A percentile compares a stretch with the other conserved stretches of the same genome.
Evolutionary conservation across 1,140 invertebrate genomes (phyloP).

Genomic region (Leptestheria dahalacensis): DNA sequence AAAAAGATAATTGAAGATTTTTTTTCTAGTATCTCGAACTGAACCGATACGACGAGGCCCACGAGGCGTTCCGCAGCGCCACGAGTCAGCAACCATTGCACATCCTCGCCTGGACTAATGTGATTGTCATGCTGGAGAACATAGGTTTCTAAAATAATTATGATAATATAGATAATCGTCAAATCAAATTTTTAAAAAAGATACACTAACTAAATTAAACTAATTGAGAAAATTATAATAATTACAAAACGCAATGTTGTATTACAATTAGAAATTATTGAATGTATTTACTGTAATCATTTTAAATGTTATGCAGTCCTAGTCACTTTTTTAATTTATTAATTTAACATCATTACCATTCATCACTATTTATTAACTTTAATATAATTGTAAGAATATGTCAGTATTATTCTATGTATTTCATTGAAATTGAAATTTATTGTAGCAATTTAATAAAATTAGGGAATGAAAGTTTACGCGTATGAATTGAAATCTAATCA

Average conservation of each 20-base stretch:
- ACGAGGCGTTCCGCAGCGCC: constrained; percentile 61
- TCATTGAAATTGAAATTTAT: neutral
- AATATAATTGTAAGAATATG: neutral
- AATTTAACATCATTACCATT: too few species aligned
- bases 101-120: constrained; percentile 77
- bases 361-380: too few species aligned
- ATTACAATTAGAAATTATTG: too few species aligned
- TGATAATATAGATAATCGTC: neutral
- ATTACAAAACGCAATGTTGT: too few species aligned
- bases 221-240: too few species aligned
- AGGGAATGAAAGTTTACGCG: neutral
- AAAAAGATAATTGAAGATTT: too few species aligned
- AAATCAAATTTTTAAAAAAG: neutral
- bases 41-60: constrained; percentile 39
- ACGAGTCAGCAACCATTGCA: constrained; percentile 59
- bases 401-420: neutral
- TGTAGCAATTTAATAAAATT: neutral
- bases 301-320: too few species aligned
- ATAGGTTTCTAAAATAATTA: constrained; percentile 4
- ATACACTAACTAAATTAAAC: too few species aligned
- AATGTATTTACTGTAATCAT: too few species aligned
- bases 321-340: too few species aligned
- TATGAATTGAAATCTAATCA: constrained; percentile 12
- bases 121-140: constrained; percentile 73
- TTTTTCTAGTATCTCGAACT: constrained; percentile 43